Conservation (phyloP, 2,113 vertebrate species). For the Propithecus coquereli region DNA sequence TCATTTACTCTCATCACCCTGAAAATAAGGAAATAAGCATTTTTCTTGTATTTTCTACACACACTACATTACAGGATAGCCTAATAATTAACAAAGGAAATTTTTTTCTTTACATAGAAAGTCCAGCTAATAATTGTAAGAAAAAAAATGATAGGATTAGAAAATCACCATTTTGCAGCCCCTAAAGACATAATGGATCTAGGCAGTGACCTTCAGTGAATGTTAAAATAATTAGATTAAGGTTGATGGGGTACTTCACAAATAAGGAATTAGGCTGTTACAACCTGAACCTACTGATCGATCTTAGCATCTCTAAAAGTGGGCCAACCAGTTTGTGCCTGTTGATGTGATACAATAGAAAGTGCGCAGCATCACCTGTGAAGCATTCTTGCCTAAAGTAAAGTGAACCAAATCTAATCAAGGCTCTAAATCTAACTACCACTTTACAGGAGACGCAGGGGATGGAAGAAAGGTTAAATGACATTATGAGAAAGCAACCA, state of each 20-base stretch:
- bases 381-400: neutral
- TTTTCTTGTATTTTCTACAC: neutral
- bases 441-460: neutral
- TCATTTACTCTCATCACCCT: neutral
- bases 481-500: neutral
- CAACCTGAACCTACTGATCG: neutral
- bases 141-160: neutral
- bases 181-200: neutral
- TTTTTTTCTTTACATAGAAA: neutral
- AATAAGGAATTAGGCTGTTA: neutral
- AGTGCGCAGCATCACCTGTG: neutral
- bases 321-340: neutral
- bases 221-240: neutral
- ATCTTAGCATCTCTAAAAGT: neutral
- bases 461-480: neutral
- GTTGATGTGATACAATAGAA: neutral
- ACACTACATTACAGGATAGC: neutral
- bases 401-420: constrained; percentile 25
- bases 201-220: neutral
- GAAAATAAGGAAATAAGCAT: neutral
- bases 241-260: neutral
- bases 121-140: neutral
- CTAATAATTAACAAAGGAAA: neutral
- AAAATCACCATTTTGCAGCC: neutral
- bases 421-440: neutral